Conservation (phyloP, 2,113 vertebrate species). For the Toxotes jaculatrix region DNA sequence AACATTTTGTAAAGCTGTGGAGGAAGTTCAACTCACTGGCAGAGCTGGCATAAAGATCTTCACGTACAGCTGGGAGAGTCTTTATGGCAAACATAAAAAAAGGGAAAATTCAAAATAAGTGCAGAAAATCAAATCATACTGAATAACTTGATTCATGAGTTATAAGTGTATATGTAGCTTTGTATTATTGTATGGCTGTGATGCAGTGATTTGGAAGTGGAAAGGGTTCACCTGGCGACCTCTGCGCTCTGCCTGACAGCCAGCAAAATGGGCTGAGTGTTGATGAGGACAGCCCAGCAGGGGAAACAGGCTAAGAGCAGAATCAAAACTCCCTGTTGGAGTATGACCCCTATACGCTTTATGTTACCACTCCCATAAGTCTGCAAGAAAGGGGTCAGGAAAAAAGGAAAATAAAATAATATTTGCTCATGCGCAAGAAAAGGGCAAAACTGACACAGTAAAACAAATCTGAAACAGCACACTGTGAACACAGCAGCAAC, state of each 20-base stretch:
- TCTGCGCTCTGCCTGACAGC: constrained; percentile 85
- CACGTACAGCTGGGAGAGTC: constrained; percentile 92
- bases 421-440: background rate
- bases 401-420: background rate
- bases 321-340: constrained; percentile 88
- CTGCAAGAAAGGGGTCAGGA: constrained; percentile 72
- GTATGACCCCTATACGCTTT: constrained; percentile 89
- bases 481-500: background rate
- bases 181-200: background rate
- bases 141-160: constrained; percentile 6
- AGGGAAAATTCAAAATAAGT: constrained; percentile 19
- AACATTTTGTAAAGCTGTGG: constrained; percentile 5
- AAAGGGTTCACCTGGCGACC: constrained; percentile 87
- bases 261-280: constrained; percentile 88
- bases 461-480: background rate
- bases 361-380: constrained; percentile 89
- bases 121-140: background rate
- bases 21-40: constrained; percentile 87
- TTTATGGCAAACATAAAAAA: constrained; percentile 67
- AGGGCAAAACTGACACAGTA: background rate
- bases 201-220: background rate
- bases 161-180: constrained; percentile 3
- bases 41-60: constrained; percentile 93
- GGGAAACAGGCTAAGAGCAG: constrained; percentile 92
- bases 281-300: constrained; percentile 93